Evolutionary conservation across 2,797 vertebrate species (phyloP), one percentile per base, ranked within the genome.

Genomic region (Aldrovandia affinis): DNA sequence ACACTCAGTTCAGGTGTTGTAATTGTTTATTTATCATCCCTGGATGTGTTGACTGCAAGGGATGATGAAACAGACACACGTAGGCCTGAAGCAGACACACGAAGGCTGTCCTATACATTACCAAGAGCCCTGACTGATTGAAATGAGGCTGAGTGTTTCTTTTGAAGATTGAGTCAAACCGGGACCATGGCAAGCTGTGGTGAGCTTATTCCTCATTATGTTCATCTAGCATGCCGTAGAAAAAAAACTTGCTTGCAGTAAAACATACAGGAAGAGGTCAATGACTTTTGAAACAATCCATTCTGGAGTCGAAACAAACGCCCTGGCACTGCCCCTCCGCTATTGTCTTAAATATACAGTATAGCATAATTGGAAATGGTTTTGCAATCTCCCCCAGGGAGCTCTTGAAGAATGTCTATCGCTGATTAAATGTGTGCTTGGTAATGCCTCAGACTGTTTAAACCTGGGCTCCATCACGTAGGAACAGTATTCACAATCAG

Each of bases 371-470:
- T 65, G 42, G n/a, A 28, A 70, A 10, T 82, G 81, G 28, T 42
- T 82, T 89, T 91, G 90, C 93, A 88, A 88, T 61, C 84, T 87
- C 91, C 91, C 92, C 92, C 84, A 1, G 91, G 89, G 92, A 89
- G 84, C 83, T 83, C 86, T 92, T 92, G 92, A 89, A 89, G 91
- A 88, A 90, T 90, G 91, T 88, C 89, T 89, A 92, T 93, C 91
- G 89, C 89, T 90, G 88, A 91, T 93, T 91, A 91, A 91, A 92
- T 92, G 90, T 57, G 25, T 78, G 83, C 89, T 92, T 87, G 81
- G 68, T 88, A 90, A 90, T 87, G 87, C 81, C 79, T 88, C 87
- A 90, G 84, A 86, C 88, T 89, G 89, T 78, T 91, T 88, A 90
- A 50, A 83, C 86, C 88, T 90, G 80, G 42, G 0, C 1, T 33